These are phyloP conservation scores for Dromiciops gliroides DNA, from an alignment of 2,113 vertebrate species.

Conservation along the genomic window DNA sequence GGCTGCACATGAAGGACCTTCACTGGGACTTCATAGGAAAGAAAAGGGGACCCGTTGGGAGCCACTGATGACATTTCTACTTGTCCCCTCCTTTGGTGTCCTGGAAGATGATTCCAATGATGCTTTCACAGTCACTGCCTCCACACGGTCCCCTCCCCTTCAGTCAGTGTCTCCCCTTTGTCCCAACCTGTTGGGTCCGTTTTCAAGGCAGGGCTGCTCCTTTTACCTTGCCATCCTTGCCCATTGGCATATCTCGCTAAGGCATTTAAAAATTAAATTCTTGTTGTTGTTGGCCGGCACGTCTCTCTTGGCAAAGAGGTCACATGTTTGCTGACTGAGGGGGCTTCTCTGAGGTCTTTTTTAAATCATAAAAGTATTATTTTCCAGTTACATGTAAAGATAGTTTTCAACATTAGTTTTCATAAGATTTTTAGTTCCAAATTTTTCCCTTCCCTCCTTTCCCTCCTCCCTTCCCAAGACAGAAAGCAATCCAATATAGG, in stretches of 20 bases:
- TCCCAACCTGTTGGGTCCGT: not conserved
- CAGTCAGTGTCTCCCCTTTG: not conserved
- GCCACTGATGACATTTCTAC: too few species aligned
- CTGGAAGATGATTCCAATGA: not conserved
- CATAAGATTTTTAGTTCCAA: too few species aligned
- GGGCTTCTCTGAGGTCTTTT: too few species aligned
- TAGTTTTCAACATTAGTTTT: too few species aligned
- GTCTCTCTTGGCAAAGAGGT: not conserved
- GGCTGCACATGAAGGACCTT: too few species aligned
- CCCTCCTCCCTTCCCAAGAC: too few species aligned
- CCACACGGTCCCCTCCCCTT: too few species aligned
- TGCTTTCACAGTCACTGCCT: not conserved
- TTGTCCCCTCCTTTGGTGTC: not conserved
- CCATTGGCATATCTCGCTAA: not conserved
- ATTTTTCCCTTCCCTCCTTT: too few species aligned
- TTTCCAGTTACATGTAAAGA: too few species aligned
- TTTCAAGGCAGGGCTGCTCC: not conserved
- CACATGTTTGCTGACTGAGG: too few species aligned
- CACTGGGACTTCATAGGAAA: not conserved
- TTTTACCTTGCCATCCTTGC: not conserved
- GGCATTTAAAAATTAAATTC: not conserved
- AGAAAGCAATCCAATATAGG: too few species aligned
- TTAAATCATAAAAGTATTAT: too few species aligned
- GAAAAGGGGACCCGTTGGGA: not conserved
- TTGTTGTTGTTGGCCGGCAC: accelerated